Evolutionary conservation across 1,140 invertebrate genomes (phyloP).

Genomic region (Odontomachus brunneus): DNA sequence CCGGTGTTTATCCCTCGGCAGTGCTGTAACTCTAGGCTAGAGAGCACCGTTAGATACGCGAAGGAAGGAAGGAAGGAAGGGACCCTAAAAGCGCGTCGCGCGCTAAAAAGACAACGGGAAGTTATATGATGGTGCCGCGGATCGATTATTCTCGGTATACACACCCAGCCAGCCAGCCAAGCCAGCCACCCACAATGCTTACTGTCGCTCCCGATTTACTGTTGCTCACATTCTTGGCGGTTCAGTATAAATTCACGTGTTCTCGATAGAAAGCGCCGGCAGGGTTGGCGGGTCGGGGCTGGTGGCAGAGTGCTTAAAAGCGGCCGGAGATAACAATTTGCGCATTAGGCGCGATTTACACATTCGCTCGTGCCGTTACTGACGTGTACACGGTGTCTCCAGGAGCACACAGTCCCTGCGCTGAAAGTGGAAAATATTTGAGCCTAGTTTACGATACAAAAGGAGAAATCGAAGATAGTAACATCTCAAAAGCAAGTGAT

Average conservation of each 20-base stretch:
- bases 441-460: not conserved
- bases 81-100: constrained; percentile 13
- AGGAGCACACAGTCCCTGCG: not conserved
- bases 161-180: no score
- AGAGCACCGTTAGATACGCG: constrained; percentile 35
- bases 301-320: constrained; percentile 28
- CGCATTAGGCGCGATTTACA: constrained; percentile 39
- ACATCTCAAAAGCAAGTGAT: not conserved
- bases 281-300: not conserved
- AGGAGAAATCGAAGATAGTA: not conserved
- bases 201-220: constrained; percentile 14
- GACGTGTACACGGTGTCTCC: not conserved
- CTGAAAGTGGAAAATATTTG: not conserved
- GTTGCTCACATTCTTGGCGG: constrained; percentile 10
- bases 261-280: constrained; percentile 28
- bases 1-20: constrained; percentile 27
- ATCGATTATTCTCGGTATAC: constrained; percentile 39
- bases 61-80: not conserved
- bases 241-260: constrained; percentile 36
- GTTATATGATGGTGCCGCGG: constrained; percentile 15
- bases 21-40: constrained; percentile 35
- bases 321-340: constrained; percentile 31
- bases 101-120: constrained; percentile 20
- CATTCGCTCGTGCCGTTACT: constrained; percentile 3
- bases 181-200: not conserved